These are phyloP conservation scores for Ephestia elutella DNA, from an alignment of 1,140 invertebrate genomes.

Conservation along the genomic window DNA sequence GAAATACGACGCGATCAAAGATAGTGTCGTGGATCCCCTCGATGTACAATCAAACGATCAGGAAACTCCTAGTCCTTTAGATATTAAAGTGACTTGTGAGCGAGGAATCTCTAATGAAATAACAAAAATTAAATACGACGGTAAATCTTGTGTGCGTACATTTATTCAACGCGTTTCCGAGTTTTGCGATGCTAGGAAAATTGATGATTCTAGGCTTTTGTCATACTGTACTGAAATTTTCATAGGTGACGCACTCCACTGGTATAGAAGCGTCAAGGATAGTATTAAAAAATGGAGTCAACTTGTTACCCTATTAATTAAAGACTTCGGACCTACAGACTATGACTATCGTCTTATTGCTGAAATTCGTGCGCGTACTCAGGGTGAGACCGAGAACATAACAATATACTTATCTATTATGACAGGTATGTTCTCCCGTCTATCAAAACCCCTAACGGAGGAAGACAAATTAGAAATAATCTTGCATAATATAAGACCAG, in stretches of 20 bases:
- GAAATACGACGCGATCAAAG: no score
- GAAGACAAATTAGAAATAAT: constrained; percentile 32
- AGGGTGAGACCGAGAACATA: constrained; percentile 36
- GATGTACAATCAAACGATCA: no score
- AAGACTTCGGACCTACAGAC: constrained; percentile 34
- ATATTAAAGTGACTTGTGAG: constrained; percentile 23
- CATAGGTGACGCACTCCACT: constrained; percentile 29
- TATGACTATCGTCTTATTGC: constrained; percentile 33
- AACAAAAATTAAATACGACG: constrained; percentile 26
- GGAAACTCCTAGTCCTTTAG: neutral
- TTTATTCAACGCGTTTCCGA: constrained; percentile 35
- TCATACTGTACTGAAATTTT: constrained; percentile 16
- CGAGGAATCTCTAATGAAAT: constrained; percentile 11
- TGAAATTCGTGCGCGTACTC: constrained; percentile 36
- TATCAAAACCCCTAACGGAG: constrained; percentile 17
- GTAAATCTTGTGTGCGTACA: constrained; percentile 26
- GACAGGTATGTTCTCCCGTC: constrained; percentile 31
- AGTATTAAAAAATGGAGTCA: constrained; percentile 28
- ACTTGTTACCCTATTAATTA: constrained; percentile 17
- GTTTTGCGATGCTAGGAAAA: constrained; percentile 22
- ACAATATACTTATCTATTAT: constrained; percentile 37
- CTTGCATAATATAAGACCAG: constrained; percentile 28
- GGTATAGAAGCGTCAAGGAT: constrained; percentile 24
- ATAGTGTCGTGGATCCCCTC: no score
- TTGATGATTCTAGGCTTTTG: constrained; percentile 20